phyloP scores from a whole-genome alignment of 2,888 invertebrate species.

The Eudemis profundana region DNA sequence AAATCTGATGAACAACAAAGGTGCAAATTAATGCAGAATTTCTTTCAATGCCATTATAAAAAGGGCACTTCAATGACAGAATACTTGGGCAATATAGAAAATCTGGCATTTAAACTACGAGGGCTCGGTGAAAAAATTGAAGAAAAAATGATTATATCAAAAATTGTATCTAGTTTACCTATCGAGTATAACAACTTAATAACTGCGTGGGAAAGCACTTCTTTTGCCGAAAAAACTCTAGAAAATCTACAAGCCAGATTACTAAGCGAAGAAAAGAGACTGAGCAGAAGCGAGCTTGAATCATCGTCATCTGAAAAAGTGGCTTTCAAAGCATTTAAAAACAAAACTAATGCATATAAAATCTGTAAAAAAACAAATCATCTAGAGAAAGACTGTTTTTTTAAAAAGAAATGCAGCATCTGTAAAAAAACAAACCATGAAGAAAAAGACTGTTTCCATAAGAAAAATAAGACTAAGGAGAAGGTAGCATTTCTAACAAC shows the following conservation, averaged over 20 bases:
- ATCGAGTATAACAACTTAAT: constrained; percentile 6
- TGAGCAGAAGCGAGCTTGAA: background rate
- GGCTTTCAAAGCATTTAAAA: constrained; percentile 1
- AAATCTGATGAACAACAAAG: background rate
- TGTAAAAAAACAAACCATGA: constrained; percentile 15
- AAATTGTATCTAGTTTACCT: constrained; percentile 8
- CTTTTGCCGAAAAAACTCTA: constrained; percentile 2
- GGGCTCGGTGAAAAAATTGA: constrained; percentile 5
- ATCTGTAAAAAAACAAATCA: constrained; percentile 7
- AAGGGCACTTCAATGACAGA: constrained; percentile 6
- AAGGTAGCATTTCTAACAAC: constrained; percentile 8
- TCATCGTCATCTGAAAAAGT: constrained; percentile 11
- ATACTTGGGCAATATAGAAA: constrained; percentile 3
- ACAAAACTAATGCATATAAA: background rate
- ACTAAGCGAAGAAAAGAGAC: constrained; percentile 10
- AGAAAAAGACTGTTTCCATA: constrained; percentile 10
- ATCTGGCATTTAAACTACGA: constrained; percentile 9
- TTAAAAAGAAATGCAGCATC: constrained; percentile 7
- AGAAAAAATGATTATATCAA: background rate
- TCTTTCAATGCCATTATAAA: constrained; percentile 1
- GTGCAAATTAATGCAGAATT: constrained; percentile 7
- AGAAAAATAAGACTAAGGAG: constrained; percentile 2
- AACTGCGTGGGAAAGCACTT: constrained; percentile 10
- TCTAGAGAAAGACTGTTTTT: constrained; percentile 1
- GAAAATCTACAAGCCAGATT: constrained; percentile 11